These are phyloP conservation scores for Paramuricea clavata DNA, from an alignment of 92 coral and sea anemone species.

Conservation along the genomic window DNA sequence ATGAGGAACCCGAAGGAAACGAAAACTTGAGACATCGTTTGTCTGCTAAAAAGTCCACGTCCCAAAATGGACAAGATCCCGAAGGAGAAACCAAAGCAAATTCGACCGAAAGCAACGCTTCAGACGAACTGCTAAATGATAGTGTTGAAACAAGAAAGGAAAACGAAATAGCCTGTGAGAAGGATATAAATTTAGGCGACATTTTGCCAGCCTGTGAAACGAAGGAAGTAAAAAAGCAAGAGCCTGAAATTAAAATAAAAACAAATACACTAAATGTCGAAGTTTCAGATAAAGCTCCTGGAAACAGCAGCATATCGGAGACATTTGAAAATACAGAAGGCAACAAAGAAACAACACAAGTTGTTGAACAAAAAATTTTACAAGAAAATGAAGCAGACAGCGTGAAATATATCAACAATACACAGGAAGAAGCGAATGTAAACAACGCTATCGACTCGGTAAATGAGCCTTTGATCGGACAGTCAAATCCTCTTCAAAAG, in stretches of 20 bases:
- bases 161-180: conserved; percentile 32
- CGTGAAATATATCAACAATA: not conserved
- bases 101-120: not conserved
- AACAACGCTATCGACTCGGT: not conserved
- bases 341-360: not conserved
- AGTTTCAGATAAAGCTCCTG: not conserved
- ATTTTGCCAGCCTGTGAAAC: not conserved
- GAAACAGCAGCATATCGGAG: not conserved
- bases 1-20: not conserved
- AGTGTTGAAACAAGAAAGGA: conserved; percentile 56
- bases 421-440: conserved; percentile 18
- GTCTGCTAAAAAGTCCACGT: not conserved
- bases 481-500: not conserved
- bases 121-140: conserved; percentile 16
- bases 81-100: not conserved
- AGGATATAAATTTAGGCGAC: conserved; percentile 38
- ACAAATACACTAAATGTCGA: not conserved
- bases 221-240: not conserved
- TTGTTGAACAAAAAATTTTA: not conserved
- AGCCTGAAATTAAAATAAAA: not conserved
- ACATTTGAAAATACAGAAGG: not conserved
- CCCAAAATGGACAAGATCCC: not conserved
- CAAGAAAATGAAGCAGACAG: not conserved
- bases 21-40: conserved; percentile 24
- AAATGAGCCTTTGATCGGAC: not conserved